Conservation (phyloP, 2,113 vertebrate species). For the Gobius niger region DNA sequence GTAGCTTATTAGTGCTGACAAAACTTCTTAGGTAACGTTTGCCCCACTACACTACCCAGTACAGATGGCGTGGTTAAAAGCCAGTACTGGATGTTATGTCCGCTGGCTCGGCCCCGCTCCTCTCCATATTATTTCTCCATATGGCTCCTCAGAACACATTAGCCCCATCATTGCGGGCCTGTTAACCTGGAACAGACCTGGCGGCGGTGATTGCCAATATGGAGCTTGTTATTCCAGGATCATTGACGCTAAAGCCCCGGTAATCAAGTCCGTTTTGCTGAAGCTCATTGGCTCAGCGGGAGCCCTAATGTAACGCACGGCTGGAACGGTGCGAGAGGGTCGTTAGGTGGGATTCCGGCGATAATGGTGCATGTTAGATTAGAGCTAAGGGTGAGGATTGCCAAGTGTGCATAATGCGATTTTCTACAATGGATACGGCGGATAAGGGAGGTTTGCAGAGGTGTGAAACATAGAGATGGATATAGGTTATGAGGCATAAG, state of each 20-base stretch:
- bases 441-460: slow-evolving; percentile 47
- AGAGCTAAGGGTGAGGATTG: slow-evolving; percentile 63
- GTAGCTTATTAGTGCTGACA: too few species aligned
- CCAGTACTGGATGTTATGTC: slow-evolving; percentile 20
- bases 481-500: slow-evolving; percentile 39
- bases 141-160: slow-evolving; percentile 65
- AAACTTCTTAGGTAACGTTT: too few species aligned
- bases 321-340: slow-evolving; percentile 64
- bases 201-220: slow-evolving; percentile 70
- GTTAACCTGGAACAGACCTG: slow-evolving; percentile 68
- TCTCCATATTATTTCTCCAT: slow-evolving; percentile 40
- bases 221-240: slow-evolving; percentile 80
- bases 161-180: slow-evolving; percentile 67
- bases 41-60: too few species aligned
- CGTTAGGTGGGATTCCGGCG: slow-evolving; percentile 68
- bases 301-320: slow-evolving; percentile 56
- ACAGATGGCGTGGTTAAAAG: too few species aligned
- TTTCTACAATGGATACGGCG: slow-evolving; percentile 50
- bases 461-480: slow-evolving; percentile 57
- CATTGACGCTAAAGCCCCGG: slow-evolving; percentile 75
- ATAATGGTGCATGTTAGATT: slow-evolving; percentile 73
- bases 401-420: slow-evolving; percentile 54
- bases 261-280: slow-evolving; percentile 74
- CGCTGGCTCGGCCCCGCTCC: slow-evolving; percentile 71
- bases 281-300: slow-evolving; percentile 79